Evolutionary conservation across 2,113 vertebrate genomes (phyloP).

Genomic region (Irena cyanogastra): DNA sequence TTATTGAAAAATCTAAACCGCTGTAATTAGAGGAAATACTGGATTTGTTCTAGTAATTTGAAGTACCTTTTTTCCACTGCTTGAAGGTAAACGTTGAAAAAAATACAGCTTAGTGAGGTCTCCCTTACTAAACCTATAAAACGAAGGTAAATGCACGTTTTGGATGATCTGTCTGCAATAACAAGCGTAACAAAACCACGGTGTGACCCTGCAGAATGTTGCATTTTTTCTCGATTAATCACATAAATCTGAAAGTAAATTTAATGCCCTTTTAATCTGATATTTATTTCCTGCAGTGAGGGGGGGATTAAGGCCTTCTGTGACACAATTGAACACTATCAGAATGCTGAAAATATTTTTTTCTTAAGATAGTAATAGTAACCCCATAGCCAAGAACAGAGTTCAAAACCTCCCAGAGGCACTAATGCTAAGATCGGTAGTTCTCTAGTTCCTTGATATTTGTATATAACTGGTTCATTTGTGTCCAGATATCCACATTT

Average conservation of each 20-base stretch:
- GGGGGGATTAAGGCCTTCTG: not conserved
- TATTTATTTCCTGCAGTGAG: not conserved
- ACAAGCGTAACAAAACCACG: rapidly evolving
- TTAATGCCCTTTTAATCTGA: not conserved
- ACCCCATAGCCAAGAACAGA: not conserved
- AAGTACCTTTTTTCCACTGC: rapidly evolving
- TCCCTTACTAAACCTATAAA: not conserved
- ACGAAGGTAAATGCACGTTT: rapidly evolving
- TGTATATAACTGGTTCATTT: rapidly evolving
- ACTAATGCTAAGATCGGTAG: not conserved
- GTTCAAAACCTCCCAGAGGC: not conserved
- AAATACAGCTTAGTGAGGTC: not conserved
- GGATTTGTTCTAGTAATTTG: not conserved
- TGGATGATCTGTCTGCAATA: rapidly evolving
- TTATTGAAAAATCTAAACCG: not conserved
- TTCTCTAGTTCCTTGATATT: not conserved
- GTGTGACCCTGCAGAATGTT: not conserved
- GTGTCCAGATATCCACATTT: not conserved
- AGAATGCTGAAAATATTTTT: not conserved
- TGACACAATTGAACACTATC: no score
- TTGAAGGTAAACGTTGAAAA: not conserved
- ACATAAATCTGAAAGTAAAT: not conserved
- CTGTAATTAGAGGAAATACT: not conserved
- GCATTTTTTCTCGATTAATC: not conserved
- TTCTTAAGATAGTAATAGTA: not conserved